Conservation (phyloP, 1,140 invertebrate genomes). For the Ooceraea biroi region DNA sequence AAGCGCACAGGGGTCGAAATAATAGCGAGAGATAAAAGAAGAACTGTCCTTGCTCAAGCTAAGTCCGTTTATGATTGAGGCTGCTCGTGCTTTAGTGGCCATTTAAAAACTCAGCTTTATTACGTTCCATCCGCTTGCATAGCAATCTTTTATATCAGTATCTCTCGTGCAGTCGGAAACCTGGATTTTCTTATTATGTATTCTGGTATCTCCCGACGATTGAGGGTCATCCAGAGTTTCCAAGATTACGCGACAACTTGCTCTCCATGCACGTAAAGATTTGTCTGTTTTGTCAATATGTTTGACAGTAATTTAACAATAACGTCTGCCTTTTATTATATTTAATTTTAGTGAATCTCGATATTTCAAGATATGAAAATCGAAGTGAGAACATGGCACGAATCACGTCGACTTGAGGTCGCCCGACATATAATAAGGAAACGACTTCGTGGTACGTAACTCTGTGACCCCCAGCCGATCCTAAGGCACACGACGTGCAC, state of each 20-base stretch:
- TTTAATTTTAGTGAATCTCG: not conserved
- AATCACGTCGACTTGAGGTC: slow-evolving; percentile 37
- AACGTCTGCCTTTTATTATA: not conserved
- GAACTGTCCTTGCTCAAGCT: slow-evolving; percentile 76
- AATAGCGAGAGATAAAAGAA: slow-evolving; percentile 81
- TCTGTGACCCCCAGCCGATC: slow-evolving; percentile 64
- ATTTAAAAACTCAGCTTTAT: slow-evolving; percentile 80
- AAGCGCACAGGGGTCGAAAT: slow-evolving; percentile 72
- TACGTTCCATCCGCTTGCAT: slow-evolving; percentile 67
- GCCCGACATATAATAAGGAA: slow-evolving; percentile 75
- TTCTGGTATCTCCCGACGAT: slow-evolving; percentile 2
- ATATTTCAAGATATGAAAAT: slow-evolving; percentile 16
- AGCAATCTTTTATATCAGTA: slow-evolving; percentile 73
- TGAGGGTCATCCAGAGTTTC: not conserved
- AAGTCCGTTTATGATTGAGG: slow-evolving; percentile 80
- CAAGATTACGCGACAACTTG: slow-evolving; percentile 7
- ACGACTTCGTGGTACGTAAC: slow-evolving; percentile 61
- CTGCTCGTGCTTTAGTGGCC: slow-evolving; percentile 75
- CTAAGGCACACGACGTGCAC: slow-evolving; percentile 56
- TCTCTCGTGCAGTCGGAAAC: slow-evolving; percentile 46
- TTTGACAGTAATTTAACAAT: not conserved
- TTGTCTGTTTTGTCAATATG: not conserved
- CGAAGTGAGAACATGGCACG: not conserved
- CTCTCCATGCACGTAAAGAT: not conserved
- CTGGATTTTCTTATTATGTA: slow-evolving; percentile 60